Conservation (phyloP, 2,888 invertebrate species). For the Microchrysa polita region DNA sequence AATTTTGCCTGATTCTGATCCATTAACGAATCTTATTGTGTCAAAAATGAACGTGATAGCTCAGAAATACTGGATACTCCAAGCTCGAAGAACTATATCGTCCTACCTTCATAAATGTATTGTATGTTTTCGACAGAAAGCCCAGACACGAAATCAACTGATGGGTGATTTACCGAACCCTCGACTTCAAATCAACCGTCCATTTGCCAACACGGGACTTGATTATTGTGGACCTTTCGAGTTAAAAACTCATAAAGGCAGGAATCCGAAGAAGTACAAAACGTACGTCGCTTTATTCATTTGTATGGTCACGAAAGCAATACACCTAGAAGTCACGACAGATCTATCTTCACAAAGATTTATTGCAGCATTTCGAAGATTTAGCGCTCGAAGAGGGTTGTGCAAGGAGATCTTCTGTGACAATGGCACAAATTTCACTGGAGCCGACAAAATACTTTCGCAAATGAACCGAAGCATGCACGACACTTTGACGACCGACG, state of each 20-base stretch:
- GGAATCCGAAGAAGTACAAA: too few relatives aligned
- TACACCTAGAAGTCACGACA: background rate
- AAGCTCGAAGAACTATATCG: too few relatives aligned
- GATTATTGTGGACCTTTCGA: too few relatives aligned
- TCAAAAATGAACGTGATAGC: too few relatives aligned
- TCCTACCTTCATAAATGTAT: background rate
- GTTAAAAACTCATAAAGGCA: background rate
- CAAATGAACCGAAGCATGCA: background rate
- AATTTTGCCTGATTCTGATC: too few relatives aligned
- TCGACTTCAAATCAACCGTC: background rate
- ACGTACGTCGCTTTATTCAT: too few relatives aligned
- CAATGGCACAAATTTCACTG: conserved; percentile 31
- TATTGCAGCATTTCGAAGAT: background rate
- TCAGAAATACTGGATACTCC: too few relatives aligned
- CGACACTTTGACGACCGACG: background rate
- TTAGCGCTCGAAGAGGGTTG: background rate
- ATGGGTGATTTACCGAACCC: conserved; percentile 2
- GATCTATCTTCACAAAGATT: background rate
- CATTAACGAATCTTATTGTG: too few relatives aligned
- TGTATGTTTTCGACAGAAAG: conserved; percentile 7
- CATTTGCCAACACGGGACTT: conserved; percentile 14
- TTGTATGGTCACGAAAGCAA: background rate
- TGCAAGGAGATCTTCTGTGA: too few relatives aligned
- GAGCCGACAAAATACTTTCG: background rate
- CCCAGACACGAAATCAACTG: background rate